phyloP scores from a whole-genome alignment of 35 echinoderm and acorn worm species.

The Apostichopus japonicus region DNA sequence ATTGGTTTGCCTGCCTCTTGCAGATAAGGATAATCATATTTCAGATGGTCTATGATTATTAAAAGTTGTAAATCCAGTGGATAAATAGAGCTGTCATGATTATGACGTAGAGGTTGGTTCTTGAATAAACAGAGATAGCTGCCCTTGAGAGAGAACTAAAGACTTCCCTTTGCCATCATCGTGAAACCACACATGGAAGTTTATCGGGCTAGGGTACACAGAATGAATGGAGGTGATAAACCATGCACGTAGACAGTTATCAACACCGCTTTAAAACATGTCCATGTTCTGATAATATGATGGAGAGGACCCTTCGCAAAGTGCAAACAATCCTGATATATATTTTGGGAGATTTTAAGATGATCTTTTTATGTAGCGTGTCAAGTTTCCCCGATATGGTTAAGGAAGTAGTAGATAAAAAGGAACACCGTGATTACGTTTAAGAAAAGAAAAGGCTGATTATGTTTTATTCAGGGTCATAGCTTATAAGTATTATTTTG shows the following conservation, averaged over 20 bases:
- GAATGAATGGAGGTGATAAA: neutral
- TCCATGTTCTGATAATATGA: neutral
- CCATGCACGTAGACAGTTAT: neutral
- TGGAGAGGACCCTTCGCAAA: neutral
- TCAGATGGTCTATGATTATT: neutral
- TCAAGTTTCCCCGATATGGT: too few species aligned
- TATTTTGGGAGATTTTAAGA: neutral
- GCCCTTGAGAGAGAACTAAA: neutral
- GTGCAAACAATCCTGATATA: neutral
- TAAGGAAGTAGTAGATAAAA: too few species aligned
- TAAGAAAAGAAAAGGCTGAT: too few species aligned
- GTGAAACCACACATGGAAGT: neutral
- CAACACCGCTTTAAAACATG: neutral
- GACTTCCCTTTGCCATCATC: neutral
- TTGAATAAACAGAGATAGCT: slow-evolving; percentile 19
- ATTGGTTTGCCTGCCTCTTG: neutral
- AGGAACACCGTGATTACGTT: too few species aligned
- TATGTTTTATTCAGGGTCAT: too few species aligned
- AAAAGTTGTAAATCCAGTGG: slow-evolving; percentile 13
- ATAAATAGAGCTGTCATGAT: slow-evolving; percentile 4
- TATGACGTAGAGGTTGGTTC: slow-evolving; percentile 14
- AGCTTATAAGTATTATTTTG: too few species aligned
- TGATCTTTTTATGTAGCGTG: neutral
- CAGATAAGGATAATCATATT: neutral
- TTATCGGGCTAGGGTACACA: slow-evolving; percentile 1